Evolutionary conservation across 2,797 vertebrate species (phyloP).

Genomic region (Rhabdophis nuchalis): DNA sequence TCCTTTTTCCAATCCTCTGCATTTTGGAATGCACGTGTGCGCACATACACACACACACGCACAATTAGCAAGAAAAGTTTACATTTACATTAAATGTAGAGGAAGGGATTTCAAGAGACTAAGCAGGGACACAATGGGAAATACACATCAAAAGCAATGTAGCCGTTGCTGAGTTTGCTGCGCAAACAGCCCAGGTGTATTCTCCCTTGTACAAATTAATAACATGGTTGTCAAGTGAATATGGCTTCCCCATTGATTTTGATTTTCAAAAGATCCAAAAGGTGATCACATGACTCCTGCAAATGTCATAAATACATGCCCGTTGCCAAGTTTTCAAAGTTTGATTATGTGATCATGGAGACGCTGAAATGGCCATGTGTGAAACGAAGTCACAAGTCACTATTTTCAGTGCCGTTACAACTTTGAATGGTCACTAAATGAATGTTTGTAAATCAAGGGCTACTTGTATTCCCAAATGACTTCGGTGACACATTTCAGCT

Average conservation of each 20-base stretch:
- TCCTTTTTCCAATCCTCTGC: not conserved
- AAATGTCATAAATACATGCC: not conserved
- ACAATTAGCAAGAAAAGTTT: not conserved
- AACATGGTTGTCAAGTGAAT: slow-evolving; percentile 6
- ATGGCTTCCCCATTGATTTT: not conserved
- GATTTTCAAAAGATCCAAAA: not conserved
- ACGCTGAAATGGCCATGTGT: not conserved
- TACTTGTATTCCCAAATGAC: not conserved
- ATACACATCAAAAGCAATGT: not conserved
- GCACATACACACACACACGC: not conserved
- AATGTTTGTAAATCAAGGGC: not conserved
- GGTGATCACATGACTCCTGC: not conserved
- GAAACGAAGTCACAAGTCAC: not conserved
- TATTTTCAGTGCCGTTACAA: not conserved
- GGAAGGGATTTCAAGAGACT: not conserved
- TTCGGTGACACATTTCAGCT: not conserved
- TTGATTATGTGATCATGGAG: not conserved
- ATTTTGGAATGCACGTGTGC: not conserved
- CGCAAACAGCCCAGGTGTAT: not conserved
- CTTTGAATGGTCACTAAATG: not conserved
- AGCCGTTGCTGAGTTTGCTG: no score
- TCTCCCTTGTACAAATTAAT: not conserved
- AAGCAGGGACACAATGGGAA: not conserved
- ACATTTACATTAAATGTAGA: not conserved
- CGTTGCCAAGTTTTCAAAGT: not conserved